Percentiles rank a stretch among this genome's conserved stretches.
phyloP scores from a whole-genome alignment of 1,140 invertebrate species.

The Danaus plexippus region DNA sequence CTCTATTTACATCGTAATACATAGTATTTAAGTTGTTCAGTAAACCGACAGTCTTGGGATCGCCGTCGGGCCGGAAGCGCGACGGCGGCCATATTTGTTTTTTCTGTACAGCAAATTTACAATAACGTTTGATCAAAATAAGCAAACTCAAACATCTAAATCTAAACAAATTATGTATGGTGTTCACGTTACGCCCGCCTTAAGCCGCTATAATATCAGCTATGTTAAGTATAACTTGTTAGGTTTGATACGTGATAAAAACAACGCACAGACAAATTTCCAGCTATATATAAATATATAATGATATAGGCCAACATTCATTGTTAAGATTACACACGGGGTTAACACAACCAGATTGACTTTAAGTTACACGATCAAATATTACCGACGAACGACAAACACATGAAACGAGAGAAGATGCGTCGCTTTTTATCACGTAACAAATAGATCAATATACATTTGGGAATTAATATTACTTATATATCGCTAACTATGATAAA shows the following conservation, averaged over 20 bases:
- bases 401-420: background rate
- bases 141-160: slow-evolving; percentile 63
- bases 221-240: slow-evolving; percentile 62
- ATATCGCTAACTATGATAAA: slow-evolving; percentile 63
- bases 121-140: slow-evolving; percentile 66
- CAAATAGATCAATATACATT: slow-evolving; percentile 48
- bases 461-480: slow-evolving; percentile 57
- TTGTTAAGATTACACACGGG: slow-evolving; percentile 52
- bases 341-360: slow-evolving; percentile 50
- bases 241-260: slow-evolving; percentile 47
- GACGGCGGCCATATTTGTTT: slow-evolving; percentile 31
- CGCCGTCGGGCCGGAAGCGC: slow-evolving; percentile 33
- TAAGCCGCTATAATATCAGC: slow-evolving; percentile 66
- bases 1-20: slow-evolving; percentile 64
- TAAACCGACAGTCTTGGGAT: slow-evolving; percentile 48
- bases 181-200: slow-evolving; percentile 59
- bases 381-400: too few species aligned
- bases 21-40: slow-evolving; percentile 63
- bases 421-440: slow-evolving; percentile 45
- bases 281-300: slow-evolving; percentile 39
- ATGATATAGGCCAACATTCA: slow-evolving; percentile 65
- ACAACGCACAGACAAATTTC: slow-evolving; percentile 26
- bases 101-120: slow-evolving; percentile 67
- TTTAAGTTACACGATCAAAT: background rate
- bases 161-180: slow-evolving; percentile 58